Conservation (phyloP, 2,888 invertebrate species). For the Agrotis clavis region DNA sequence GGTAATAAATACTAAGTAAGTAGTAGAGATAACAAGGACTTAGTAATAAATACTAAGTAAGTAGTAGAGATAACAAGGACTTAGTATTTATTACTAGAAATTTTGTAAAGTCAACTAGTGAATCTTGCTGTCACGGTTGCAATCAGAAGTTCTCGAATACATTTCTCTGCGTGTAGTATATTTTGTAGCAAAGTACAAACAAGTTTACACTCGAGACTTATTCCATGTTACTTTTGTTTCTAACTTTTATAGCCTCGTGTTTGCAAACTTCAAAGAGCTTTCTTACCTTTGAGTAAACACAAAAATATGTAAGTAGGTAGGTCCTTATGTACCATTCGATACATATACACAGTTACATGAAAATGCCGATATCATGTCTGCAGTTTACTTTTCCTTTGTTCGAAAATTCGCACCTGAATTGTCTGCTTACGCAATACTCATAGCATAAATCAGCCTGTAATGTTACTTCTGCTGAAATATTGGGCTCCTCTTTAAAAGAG, state of each 20-base stretch:
- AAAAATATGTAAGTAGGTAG: constrained; percentile 8
- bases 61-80: too few relatives aligned
- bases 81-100: too few relatives aligned
- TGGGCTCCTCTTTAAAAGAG: too few relatives aligned
- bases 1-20: too few relatives aligned
- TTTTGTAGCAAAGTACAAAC: constrained; percentile 12
- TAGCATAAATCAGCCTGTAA: too few relatives aligned
- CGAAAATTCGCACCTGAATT: background rate
- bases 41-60: too few relatives aligned
- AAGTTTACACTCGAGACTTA: constrained; percentile 32
- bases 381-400: constrained; percentile 11
- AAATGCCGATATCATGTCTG: constrained; percentile 18
- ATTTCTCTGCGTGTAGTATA: too few relatives aligned
- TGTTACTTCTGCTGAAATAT: too few relatives aligned
- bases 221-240: constrained; percentile 31
- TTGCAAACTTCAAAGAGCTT: constrained; percentile 36
- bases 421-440: background rate
- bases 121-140: too few relatives aligned
- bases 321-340: constrained; percentile 6
- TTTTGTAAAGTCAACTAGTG: too few relatives aligned
- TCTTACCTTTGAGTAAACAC: constrained; percentile 29
- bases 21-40: too few relatives aligned
- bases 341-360: background rate
- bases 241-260: constrained; percentile 6
- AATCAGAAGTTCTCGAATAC: too few relatives aligned